Base-by-base conservation (phyloP, 1,140 invertebrate species). In the Drosophila burlai region DNA sequence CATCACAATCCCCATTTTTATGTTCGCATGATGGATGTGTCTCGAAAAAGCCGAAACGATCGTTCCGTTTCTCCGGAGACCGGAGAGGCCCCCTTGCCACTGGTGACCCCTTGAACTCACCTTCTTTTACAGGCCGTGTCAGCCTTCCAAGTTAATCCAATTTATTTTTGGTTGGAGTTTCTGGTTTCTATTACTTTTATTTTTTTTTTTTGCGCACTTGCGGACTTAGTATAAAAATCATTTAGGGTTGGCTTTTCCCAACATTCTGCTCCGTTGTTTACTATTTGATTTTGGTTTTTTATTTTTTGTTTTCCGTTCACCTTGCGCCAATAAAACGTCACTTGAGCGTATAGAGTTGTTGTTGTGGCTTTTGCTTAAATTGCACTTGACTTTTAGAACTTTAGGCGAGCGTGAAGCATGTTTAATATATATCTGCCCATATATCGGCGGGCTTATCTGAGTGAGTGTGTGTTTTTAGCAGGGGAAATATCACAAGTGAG, bases 251-350 rank as follows among this genome's bases (percentile, higher is more conserved):
- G n/a, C 64, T 36, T 18, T 55, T 68, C 24, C 42, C 24, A 60
- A 60, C 52, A 73, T 73, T 73, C 26, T 72, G 36, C 45, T 59
- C 34, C 52, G 29, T 49, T 45, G 52, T 67, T 75, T 57, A 9
- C 29, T 47, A 24, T 58, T 40, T 36, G 21, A 29, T 45, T 73
- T 52, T 75, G 47, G 34, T 45, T 38, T 55, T 59, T 29, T 61
- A n/a, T 34, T 57, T 50, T 10, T 57, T 45, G 26, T 45, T 36
- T 54, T 36, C 31, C 29, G 54, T 85, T 85, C 80, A 86, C 83
- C 83, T 87, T 87, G 77, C 78, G 84, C 84, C 78, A 89, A 89
- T 89, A 89, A 87, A 89, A 90, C 85, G 85, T 86, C 82, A 86
- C 82, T 85, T 86, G 68, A 80, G 81, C 62, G 73, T 76, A 69